A percentile compares a stretch with the other conserved stretches of the same genome.
These are phyloP conservation scores for Hymenochirus boettgeri DNA, from an alignment of 2,113 vertebrate genomes.

Conservation along the genomic window DNA sequence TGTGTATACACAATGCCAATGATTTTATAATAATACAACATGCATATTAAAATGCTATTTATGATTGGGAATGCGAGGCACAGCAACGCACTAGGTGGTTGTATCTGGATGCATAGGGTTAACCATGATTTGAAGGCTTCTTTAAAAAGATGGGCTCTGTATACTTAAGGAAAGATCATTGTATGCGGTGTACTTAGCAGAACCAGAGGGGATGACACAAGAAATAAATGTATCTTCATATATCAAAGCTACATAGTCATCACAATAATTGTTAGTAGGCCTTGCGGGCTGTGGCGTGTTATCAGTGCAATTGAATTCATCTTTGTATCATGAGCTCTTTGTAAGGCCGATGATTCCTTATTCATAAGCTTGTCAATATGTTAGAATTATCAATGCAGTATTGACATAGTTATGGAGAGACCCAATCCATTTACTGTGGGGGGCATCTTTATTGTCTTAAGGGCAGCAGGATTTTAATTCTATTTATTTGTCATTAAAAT, in stretches of 20 bases:
- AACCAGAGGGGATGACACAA: conserved; percentile 25
- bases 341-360: neutral
- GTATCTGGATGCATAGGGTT: neutral
- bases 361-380: neutral
- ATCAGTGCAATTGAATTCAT: conserved; percentile 13
- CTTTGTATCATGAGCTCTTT: neutral
- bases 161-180: neutral
- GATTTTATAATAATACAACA: too few relatives aligned
- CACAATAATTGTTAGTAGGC: conserved; percentile 26
- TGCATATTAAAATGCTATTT: too few relatives aligned
- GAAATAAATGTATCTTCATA: conserved; percentile 22
- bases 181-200: neutral
- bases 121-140: neutral
- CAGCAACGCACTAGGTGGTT: too few relatives aligned
- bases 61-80: too few relatives aligned
- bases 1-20: too few relatives aligned
- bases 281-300: neutral
- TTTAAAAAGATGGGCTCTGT: neutral
- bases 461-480: too few relatives aligned
- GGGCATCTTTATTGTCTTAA: too few relatives aligned
- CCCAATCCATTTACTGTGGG: too few relatives aligned
- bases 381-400: too few relatives aligned
- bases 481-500: too few relatives aligned
- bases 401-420: too few relatives aligned
- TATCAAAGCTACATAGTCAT: conserved; percentile 25